Evolutionary conservation across 2,113 vertebrate genomes (phyloP).

Genomic region (Emydocephalus ijimae): DNA sequence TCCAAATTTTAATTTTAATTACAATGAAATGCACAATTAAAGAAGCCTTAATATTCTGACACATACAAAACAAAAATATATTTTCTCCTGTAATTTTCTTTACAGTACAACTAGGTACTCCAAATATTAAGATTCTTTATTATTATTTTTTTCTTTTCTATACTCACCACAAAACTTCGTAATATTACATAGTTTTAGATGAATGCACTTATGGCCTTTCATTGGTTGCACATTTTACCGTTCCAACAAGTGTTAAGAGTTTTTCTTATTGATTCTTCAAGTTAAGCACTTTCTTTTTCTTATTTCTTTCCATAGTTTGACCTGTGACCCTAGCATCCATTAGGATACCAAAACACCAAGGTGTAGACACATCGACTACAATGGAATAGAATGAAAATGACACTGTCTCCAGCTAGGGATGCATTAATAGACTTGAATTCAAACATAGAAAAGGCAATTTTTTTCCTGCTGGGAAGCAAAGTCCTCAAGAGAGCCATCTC

Average conservation of each 20-base stretch:
- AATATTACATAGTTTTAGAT: slow-evolving; percentile 49
- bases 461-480: slow-evolving; percentile 76
- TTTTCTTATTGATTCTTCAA: slow-evolving; percentile 65
- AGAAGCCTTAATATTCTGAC: slow-evolving; percentile 13
- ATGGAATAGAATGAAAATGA: slow-evolving; percentile 71
- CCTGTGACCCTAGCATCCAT: slow-evolving; percentile 69
- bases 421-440: slow-evolving; percentile 76
- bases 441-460: slow-evolving; percentile 72
- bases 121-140: slow-evolving; percentile 30
- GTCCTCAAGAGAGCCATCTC: slow-evolving; percentile 72
- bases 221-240: slow-evolving; percentile 58
- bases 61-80: slow-evolving; percentile 5
- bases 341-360: slow-evolving; percentile 67
- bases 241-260: slow-evolving; percentile 58
- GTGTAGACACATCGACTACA: slow-evolving; percentile 70
- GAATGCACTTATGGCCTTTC: slow-evolving; percentile 51
- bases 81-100: slow-evolving; percentile 31
- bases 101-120: background rate
- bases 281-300: slow-evolving; percentile 62
- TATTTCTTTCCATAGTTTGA: slow-evolving; percentile 64
- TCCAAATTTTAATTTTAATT: background rate
- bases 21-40: background rate
- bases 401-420: slow-evolving; percentile 69
- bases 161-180: slow-evolving; percentile 33
- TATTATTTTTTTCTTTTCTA: slow-evolving; percentile 24